phyloP scores from a whole-genome alignment of 2,113 vertebrate species.

The Poecile atricapillus region DNA sequence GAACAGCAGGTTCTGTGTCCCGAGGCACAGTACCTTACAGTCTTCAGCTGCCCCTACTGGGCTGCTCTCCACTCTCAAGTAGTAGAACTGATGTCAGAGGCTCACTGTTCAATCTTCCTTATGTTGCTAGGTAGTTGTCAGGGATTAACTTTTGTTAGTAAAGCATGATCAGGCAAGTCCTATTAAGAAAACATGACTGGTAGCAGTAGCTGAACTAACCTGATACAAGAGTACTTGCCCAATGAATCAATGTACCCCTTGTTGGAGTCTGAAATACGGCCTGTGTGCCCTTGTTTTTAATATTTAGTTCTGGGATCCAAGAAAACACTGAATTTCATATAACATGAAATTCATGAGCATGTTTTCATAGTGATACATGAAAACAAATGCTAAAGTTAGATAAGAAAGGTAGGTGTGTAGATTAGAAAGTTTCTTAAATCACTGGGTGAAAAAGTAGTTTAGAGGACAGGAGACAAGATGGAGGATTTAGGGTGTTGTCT shows the following conservation, averaged over 20 bases:
- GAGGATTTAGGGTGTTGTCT: too few species aligned
- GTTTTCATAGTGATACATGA: too few species aligned
- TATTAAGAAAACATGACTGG: neutral
- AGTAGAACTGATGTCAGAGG: neutral
- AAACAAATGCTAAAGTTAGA: too few species aligned
- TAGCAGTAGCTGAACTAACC: neutral
- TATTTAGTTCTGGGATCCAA: too few species aligned
- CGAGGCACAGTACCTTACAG: neutral
- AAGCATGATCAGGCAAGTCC: neutral
- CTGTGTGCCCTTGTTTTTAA: too few species aligned
- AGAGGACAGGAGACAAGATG: too few species aligned
- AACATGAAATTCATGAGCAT: too few species aligned
- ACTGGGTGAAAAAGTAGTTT: too few species aligned
- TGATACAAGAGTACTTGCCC: neutral
- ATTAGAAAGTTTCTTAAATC: too few species aligned
- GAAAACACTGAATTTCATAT: too few species aligned
- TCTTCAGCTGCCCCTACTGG: neutral
- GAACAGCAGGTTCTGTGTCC: neutral
- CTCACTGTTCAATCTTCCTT: neutral
- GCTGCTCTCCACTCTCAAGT: neutral
- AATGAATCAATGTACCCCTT: neutral
- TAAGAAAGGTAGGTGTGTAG: too few species aligned
- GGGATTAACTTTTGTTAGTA: neutral
- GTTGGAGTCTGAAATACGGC: too few species aligned
- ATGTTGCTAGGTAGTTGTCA: neutral